Percentiles rank a stretch among this genome's conserved stretches.
Conservation (phyloP, 2,113 vertebrate genomes). For the Leptosomus discolor region DNA sequence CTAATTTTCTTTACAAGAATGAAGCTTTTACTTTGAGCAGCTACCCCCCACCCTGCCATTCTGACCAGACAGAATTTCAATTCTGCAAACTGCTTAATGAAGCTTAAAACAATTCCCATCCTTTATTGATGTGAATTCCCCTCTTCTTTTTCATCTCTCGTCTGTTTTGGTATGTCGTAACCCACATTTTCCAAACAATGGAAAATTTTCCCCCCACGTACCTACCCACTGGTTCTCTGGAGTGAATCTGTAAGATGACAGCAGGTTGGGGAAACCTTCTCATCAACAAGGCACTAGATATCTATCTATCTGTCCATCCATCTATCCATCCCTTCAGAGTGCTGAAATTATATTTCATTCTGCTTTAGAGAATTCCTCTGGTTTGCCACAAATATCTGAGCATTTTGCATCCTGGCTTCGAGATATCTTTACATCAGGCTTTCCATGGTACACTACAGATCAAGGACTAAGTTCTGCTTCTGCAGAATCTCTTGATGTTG, state of each 20-base stretch:
- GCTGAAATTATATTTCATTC: not conserved
- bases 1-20: constrained; percentile 8
- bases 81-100: not conserved
- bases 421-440: not conserved
- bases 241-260: not conserved
- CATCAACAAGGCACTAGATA: not conserved
- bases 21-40: not conserved
- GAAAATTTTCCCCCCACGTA: not conserved
- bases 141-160: constrained; percentile 1
- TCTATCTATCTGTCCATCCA: too few relatives aligned
- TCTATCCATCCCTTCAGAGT: not conserved
- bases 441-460: not conserved
- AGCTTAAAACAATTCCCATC: not conserved
- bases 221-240: not conserved
- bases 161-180: not conserved
- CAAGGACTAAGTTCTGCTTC: not conserved
- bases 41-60: not conserved
- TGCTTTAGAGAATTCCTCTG: not conserved
- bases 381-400: not conserved
- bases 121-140: not conserved
- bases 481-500: not conserved
- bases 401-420: not conserved
- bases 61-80: not conserved
- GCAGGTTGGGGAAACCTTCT: not conserved
- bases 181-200: not conserved